Evolutionary conservation across 2,888 invertebrate genomes (phyloP), one percentile per base, ranked within the genome.

Genomic region (Schizaphis graminum): DNA sequence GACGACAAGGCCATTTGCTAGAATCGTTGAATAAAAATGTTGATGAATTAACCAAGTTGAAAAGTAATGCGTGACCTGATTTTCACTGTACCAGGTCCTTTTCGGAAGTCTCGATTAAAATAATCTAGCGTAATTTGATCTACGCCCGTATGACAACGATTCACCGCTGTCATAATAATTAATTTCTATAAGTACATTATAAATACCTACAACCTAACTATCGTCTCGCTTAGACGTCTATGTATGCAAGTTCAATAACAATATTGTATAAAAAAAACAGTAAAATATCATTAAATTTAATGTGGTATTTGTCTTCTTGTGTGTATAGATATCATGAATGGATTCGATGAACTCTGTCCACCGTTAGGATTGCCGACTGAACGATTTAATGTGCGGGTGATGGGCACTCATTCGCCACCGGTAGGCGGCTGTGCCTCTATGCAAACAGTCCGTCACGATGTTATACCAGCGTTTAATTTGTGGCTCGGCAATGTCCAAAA

Each of bases 401-500:
- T 77, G 21, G 77, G 77, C 7, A 77, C 21, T 35, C 7, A 0
- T 7, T 77, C 77, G 3, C 77, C 77, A 8, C 1, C 1, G 0
- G 7, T 49, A 16, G 49, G 87, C 0, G 87, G 87, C 1, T 87
- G 87, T n/a, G n/a, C n/a, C 3, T 87, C n/a, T 0, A 21, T 8
- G 35, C 44, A 3, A 2, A 35, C 16, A 10, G 8, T 0, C 1
- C 35, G 3, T 7, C 77, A 21, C 21, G 8, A 35, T 0, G 0
- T 77, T 8, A 7, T 35, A 3, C 77, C 77, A 7, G 35, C 35
- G 8, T 87, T 87, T n/a, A 21, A 87, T 49, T 49, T 87, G n/a
- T 49, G 49, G 49, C 7, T 87, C 8, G 87, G n/a, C 3, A 16
- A 11, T 87, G 28, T 10, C 0, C 13, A 49, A n/a, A 0, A 13